Evolutionary conservation across 1,140 invertebrate genomes (phyloP), one percentile per base, ranked within the genome.

Genomic region (Drosophila sulfurigaster): DNA sequence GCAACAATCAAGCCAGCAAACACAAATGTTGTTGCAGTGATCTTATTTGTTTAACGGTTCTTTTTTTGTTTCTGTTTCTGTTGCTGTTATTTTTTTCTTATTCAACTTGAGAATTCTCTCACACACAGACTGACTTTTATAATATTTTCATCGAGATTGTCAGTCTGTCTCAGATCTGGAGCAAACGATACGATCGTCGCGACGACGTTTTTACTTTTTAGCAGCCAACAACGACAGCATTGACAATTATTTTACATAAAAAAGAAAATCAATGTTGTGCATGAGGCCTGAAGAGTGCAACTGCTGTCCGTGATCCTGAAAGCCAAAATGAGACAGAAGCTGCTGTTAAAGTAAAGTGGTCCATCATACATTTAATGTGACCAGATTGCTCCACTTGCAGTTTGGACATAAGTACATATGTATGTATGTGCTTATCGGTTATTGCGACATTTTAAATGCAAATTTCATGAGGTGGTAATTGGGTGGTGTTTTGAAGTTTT

Each of bases 151-250:
- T 38, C 41, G 13, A 68, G 54, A 35, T 51, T 52, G 35, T 58
- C 46, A 32, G 32, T 46, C n/a, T 48, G 11, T 28, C 46, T 59
- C 28, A 68, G 64, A 74, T 74, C 38, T 74, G 65, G 71, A 68
- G 57, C 71, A 74, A 54, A 45, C 4, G 71, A 74, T 74, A 74
- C 56, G n/a, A 30, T n/a, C 16, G 46, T 52, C 45, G 54, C 30
- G 15, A 15, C 49, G 35, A 15, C 32, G 4, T 60, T 68, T 81
- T 68, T 75, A 49, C 38, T 80, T 79, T 65, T 65, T 68, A 38
- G 32, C 51, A 56, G 11, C 38, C 51, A 16, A 5, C 51, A 16
- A 5, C n/a, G 13, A 15, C 32, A n/a, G 32, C 35, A 38, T 16
- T 38, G 13, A 3, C 32, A 16, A 35, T 16, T 38, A 63, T 35